Percentiles rank a stretch among this genome's conserved stretches.
Conservation (phyloP, 2,888 invertebrate species). For the Sympetrum striolatum region DNA sequence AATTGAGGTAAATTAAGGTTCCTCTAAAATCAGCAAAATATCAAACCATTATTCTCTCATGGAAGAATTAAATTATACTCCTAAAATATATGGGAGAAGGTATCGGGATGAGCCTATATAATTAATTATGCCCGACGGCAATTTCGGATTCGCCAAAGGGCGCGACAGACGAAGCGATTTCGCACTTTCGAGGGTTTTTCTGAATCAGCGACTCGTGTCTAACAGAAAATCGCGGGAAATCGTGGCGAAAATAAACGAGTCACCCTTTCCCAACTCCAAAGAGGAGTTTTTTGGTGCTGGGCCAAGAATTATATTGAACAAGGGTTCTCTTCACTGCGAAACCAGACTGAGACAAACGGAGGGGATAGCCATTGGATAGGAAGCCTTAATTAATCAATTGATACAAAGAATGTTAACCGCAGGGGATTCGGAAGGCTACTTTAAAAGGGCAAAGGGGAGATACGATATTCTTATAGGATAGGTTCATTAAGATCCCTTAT, state of each 20-base stretch:
- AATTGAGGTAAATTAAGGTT: too few relatives aligned
- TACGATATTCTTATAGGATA: too few relatives aligned
- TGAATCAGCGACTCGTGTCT: neutral
- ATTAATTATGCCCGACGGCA: neutral
- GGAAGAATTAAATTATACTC: too few relatives aligned
- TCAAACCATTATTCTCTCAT: too few relatives aligned
- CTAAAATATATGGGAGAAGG: too few relatives aligned
- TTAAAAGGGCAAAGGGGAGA: too few relatives aligned
- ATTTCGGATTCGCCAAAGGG: neutral
- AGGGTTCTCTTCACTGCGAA: neutral
- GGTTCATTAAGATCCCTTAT: too few relatives aligned
- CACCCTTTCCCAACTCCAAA: neutral
- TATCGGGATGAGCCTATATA: neutral
- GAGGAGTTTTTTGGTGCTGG: neutral
- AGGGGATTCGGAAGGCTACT: too few relatives aligned
- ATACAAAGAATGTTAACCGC: too few relatives aligned
- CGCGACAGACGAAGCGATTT: neutral
- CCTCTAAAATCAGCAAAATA: too few relatives aligned
- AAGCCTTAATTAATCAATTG: too few relatives aligned
- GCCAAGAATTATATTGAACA: neutral
- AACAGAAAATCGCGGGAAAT: neutral
- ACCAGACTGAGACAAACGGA: neutral
- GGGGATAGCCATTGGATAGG: neutral
- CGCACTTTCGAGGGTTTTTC: neutral
- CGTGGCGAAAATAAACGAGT: neutral